phyloP scores from a whole-genome alignment of 1,140 invertebrate genomes.

The Cryptotermes secundus region DNA sequence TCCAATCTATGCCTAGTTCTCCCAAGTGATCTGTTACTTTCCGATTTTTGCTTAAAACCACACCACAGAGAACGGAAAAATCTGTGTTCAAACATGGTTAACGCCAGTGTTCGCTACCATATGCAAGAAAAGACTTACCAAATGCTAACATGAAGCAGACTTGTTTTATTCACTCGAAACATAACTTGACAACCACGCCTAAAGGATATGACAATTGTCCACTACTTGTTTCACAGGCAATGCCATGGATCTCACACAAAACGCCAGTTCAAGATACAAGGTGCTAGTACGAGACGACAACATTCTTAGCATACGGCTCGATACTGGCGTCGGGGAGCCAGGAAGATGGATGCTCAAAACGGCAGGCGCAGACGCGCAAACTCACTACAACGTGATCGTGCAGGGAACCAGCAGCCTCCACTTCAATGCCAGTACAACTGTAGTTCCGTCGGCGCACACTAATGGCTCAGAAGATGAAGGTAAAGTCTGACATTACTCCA shows the following conservation, averaged over 20 bases:
- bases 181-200: too few relatives aligned
- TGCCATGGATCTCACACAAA: not conserved
- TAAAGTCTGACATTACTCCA: not conserved
- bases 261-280: not conserved
- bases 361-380: not conserved
- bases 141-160: too few relatives aligned
- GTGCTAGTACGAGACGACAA: not conserved
- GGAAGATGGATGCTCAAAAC: not conserved
- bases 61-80: too few relatives aligned
- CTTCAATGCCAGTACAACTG: not conserved
- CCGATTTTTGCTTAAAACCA: too few relatives aligned
- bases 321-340: slow-evolving; percentile 17
- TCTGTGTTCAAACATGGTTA: too few relatives aligned
- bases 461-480: not conserved
- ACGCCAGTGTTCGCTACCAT: too few relatives aligned
- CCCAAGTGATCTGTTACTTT: too few relatives aligned
- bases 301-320: slow-evolving; percentile 2
- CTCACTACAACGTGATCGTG: not conserved
- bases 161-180: too few relatives aligned
- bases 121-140: too few relatives aligned
- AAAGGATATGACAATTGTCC: too few relatives aligned
- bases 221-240: not conserved
- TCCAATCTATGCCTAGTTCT: too few relatives aligned
- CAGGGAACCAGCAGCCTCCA: not conserved
- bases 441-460: not conserved